A percentile compares a stretch with the other conserved stretches of the same genome.
phyloP scores from a whole-genome alignment of 2,113 vertebrate genomes.

The Eretmochelys imbricata region DNA sequence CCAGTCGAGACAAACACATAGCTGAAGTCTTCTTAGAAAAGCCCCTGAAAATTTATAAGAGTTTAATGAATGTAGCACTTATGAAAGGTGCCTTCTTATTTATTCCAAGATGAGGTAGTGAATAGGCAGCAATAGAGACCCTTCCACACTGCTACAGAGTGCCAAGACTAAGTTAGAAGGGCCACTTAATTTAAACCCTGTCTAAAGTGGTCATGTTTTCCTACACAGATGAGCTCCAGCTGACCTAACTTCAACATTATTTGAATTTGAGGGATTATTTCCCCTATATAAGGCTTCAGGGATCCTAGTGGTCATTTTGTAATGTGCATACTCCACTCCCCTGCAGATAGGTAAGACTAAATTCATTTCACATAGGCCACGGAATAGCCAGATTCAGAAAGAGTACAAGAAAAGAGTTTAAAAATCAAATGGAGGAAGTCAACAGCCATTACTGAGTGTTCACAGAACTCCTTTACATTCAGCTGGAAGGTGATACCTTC shows the following conservation, averaged over 20 bases:
- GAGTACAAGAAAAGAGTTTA: not conserved
- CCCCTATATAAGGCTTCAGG: no score
- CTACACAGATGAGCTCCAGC: not conserved
- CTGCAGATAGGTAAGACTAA: not conserved
- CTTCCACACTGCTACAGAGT: not conserved
- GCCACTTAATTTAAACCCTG: not conserved
- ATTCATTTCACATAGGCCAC: not conserved
- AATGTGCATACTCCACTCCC: not conserved
- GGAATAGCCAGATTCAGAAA: not conserved
- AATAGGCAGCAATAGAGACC: not conserved
- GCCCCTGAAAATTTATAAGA: not conserved
- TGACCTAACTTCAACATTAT: not conserved
- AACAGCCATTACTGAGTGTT: not conserved
- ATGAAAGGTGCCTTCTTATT: not conserved
- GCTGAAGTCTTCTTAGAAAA: accelerated
- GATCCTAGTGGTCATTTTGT: not conserved
- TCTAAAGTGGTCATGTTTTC: accelerated
- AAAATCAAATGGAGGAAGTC: not conserved
- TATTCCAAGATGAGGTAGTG: not conserved
- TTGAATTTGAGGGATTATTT: not conserved
- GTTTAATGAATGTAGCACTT: accelerated
- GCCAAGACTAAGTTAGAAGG: not conserved
- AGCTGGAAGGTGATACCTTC: not conserved
- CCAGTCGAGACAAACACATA: not conserved
- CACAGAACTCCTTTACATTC: not conserved